phyloP scores from a whole-genome alignment of 2,113 vertebrate species.

The Elgaria multicarinata region DNA sequence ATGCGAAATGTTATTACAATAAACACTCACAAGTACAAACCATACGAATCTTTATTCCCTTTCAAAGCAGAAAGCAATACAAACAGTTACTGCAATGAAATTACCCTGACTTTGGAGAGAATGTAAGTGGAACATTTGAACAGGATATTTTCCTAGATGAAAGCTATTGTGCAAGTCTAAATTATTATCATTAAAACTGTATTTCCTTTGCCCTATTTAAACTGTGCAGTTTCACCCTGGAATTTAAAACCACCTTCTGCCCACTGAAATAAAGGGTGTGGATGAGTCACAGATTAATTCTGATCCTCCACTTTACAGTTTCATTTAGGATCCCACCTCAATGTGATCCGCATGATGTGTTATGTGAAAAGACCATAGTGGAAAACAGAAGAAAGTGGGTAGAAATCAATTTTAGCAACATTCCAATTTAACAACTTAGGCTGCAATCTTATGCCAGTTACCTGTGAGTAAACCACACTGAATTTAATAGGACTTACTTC shows the following conservation, averaged over 20 bases:
- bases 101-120: slow-evolving; percentile 52
- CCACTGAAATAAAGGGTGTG: slow-evolving; percentile 47
- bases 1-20: slow-evolving; percentile 59
- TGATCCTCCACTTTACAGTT: not conserved
- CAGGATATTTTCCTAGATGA: slow-evolving; percentile 59
- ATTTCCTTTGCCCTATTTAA: slow-evolving; percentile 52
- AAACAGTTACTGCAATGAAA: slow-evolving; percentile 58
- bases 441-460: not conserved
- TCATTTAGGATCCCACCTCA: not conserved
- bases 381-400: not conserved
- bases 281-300: slow-evolving; percentile 36
- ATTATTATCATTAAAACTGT: slow-evolving; percentile 71
- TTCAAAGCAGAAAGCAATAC: slow-evolving; percentile 50
- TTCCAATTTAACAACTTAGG: not conserved
- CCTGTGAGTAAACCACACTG: not conserved
- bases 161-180: slow-evolving; percentile 66
- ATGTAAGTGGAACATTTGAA: slow-evolving; percentile 52
- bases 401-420: not conserved
- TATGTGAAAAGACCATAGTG: not conserved
- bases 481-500: not conserved
- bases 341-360: not conserved
- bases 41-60: slow-evolving; percentile 50
- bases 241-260: slow-evolving; percentile 46
- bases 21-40: slow-evolving; percentile 51
- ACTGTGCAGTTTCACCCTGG: slow-evolving; percentile 41